Evolutionary conservation across 2,113 vertebrate genomes (phyloP), one percentile per base, ranked within the genome.

Genomic region (Psittacara wagleri): DNA sequence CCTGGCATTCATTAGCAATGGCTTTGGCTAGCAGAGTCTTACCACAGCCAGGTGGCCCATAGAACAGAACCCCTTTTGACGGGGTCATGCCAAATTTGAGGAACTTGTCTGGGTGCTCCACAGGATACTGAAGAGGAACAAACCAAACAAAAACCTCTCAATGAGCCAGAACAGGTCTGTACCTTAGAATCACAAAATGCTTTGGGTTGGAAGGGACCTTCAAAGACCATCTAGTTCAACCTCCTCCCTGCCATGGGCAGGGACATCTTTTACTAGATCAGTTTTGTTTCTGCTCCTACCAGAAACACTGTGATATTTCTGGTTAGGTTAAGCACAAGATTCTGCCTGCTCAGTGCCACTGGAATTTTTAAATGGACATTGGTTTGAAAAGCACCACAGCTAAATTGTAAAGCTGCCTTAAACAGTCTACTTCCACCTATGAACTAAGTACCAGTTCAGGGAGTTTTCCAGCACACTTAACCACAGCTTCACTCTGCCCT

Each of bases 81-180:
- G 99, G 99, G 43, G 99, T 99, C 99, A 99, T 99, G 49, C 99
- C 99, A 97, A 99, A 99, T 96, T 99, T 99, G 86, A 99, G 98
- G 98, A 99, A 99, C 96, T 99, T 99, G 97, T 99, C 99, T 95
- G 99, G 99, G 95, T 99, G 99, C 77, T 99, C 99, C 97, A 99
- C 99, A 90, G 99, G 99, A 91, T 99, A 99, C 99, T 98, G 84
- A 25, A 83, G 88, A 64, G 85, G 28, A 77, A 79, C 43, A 78
- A 78, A 81, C 41, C 44, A 84, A 78, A 83, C 51, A 64, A 86
- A 73, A 20, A 29, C 55, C 88, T 54, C 89, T 43, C 18, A 51
- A 17, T 67, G n/a, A 95, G 66, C 64, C 49, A 90, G 59, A 91
- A 17, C 7, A 84, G 64, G 55, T 29, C 54, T 66, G 35, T 39